Evolutionary conservation across 2,113 vertebrate species (phyloP).

Genomic region (Alligator mississippiensis): DNA sequence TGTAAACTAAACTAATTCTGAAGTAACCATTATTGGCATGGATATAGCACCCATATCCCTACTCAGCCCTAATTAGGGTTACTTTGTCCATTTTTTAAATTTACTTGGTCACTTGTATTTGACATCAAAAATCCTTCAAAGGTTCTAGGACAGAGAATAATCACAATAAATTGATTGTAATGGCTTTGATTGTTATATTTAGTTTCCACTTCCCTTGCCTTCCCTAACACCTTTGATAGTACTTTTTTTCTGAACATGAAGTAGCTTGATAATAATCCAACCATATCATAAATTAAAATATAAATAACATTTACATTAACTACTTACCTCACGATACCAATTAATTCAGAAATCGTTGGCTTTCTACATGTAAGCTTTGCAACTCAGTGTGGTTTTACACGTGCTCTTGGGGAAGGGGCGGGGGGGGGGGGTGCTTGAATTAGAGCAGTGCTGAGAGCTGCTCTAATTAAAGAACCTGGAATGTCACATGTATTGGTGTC

Average conservation of each 20-base stretch:
- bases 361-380: not conserved
- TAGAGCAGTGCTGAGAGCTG: too few relatives aligned
- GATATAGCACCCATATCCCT: not conserved
- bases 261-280: not conserved
- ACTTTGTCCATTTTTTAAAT: not conserved
- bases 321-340: not conserved
- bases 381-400: not conserved
- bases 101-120: not conserved
- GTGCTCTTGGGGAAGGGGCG: too few relatives aligned
- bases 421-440: too few relatives aligned
- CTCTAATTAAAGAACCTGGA: too few relatives aligned
- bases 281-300: not conserved
- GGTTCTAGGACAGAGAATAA: not conserved
- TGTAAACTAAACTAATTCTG: not conserved
- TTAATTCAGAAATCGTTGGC: not conserved
- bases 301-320: not conserved
- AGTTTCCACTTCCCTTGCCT: too few relatives aligned
- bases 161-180: not conserved
- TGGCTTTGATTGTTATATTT: too few relatives aligned
- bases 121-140: not conserved
- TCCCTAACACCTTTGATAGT: not conserved
- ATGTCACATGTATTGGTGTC: too few relatives aligned
- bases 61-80: not conserved
- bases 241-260: not conserved
- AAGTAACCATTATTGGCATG: not conserved